Evolutionary conservation across 1,140 invertebrate genomes (phyloP).

Genomic region (Daktulosphaira vitifoliae): DNA sequence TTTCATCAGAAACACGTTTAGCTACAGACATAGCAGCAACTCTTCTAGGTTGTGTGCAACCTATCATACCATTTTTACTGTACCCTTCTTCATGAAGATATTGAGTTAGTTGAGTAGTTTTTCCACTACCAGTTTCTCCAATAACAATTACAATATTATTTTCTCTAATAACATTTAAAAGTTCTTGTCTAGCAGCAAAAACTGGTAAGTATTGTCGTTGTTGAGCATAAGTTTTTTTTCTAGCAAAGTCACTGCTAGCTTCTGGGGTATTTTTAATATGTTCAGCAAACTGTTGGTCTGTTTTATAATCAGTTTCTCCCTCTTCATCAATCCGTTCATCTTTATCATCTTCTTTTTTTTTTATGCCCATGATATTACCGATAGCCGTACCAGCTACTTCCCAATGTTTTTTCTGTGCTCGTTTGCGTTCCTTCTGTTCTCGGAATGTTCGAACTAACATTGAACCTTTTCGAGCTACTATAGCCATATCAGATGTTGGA

Average conservation of each 20-base stretch:
- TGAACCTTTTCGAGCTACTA: constrained; percentile 92
- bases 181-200: constrained; percentile 88
- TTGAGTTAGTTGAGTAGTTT: constrained; percentile 98
- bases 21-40: constrained; percentile 99
- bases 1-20: constrained; percentile 97
- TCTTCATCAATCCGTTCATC: constrained; percentile 50
- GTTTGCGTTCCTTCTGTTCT: constrained; percentile 91
- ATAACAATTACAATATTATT: constrained; percentile 91
- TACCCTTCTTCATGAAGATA: constrained; percentile 98
- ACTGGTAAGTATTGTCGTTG: constrained; percentile 90
- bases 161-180: constrained; percentile 87
- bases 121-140: constrained; percentile 97
- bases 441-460: constrained; percentile 78
- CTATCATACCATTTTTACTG: constrained; percentile 85
- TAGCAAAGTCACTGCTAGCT: constrained; percentile 81
- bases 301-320: constrained; percentile 65
- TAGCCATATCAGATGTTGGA: constrained; percentile 95
- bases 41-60: constrained; percentile 67
- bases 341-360: constrained; percentile 57
- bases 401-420: constrained; percentile 98
- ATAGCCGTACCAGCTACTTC: constrained; percentile 93
- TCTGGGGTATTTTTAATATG: constrained; percentile 70
- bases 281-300: constrained; percentile 92
- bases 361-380: constrained; percentile 94
- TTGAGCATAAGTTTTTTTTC: constrained; percentile 73